Evolutionary conservation across 2,113 vertebrate genomes (phyloP).

Genomic region (Macroglossus sobrinus): DNA sequence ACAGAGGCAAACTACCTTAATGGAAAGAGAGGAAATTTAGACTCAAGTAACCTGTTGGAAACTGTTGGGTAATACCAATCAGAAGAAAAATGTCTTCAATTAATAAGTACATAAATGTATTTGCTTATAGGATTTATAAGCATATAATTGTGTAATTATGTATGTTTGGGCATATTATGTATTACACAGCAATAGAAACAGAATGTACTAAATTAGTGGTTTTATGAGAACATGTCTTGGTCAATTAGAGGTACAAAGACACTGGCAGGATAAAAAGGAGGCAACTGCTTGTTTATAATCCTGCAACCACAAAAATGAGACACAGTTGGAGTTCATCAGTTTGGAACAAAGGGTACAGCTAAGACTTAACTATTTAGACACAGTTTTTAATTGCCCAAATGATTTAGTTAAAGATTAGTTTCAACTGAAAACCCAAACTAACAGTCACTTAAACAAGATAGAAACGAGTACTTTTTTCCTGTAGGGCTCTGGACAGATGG

Average conservation of each 20-base stretch:
- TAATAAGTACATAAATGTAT: constrained; percentile 9
- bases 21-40: not conserved
- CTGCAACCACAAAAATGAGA: constrained; percentile 20
- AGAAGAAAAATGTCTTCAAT: not conserved
- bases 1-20: not conserved
- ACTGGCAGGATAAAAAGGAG: not conserved
- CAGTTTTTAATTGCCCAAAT: not conserved
- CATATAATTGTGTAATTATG: constrained; percentile 20
- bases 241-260: constrained; percentile 32
- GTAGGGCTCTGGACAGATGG: not conserved
- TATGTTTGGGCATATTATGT: not conserved
- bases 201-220: constrained; percentile 29
- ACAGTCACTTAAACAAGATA: not conserved
- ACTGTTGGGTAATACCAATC: not conserved
- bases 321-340: not conserved
- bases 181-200: constrained; percentile 22
- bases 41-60: not conserved
- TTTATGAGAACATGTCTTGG: constrained; percentile 44
- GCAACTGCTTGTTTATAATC: not conserved
- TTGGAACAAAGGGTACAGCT: not conserved
- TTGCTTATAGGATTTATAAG: not conserved
- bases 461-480: not conserved
- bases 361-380: not conserved
- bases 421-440: not conserved
- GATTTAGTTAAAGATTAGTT: not conserved